Percentiles rank a stretch among this genome's conserved stretches.
phyloP scores from a whole-genome alignment of 2,113 vertebrate genomes.

The Fulmarus glacialis region DNA sequence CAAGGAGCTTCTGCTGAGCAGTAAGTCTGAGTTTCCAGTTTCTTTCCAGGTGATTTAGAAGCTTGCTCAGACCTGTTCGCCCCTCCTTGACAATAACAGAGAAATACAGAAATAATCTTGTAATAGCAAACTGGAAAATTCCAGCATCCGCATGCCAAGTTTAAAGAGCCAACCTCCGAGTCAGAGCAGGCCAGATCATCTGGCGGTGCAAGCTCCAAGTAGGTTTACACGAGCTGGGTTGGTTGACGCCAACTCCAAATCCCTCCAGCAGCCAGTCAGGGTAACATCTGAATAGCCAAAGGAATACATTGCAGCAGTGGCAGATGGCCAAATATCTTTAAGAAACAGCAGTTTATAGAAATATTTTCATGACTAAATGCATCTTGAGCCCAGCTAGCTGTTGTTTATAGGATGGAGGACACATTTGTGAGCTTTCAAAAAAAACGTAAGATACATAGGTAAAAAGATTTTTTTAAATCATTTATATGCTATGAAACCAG shows the following conservation, averaged over 20 bases:
- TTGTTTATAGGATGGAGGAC: neutral
- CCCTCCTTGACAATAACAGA: neutral
- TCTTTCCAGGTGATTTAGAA: constrained; percentile 8
- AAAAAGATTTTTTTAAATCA: neutral
- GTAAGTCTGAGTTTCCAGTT: neutral
- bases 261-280: neutral
- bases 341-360: neutral
- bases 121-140: constrained; percentile 32
- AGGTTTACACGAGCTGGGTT: neutral
- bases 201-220: neutral
- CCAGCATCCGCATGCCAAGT: neutral
- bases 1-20: neutral
- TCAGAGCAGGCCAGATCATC: neutral
- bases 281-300: neutral
- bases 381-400: neutral
- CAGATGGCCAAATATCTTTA: neutral
- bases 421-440: neutral
- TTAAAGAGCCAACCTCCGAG: neutral
- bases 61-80: constrained; percentile 51
- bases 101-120: neutral
- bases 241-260: neutral
- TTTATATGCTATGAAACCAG: neutral
- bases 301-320: neutral
- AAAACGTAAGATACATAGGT: neutral
- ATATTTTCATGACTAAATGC: neutral